Percentiles rank a stretch among this genome's conserved stretches.
These are phyloP conservation scores for Papilio dardanus DNA, from an alignment of 1,140 invertebrate genomes.

Conservation along the genomic window DNA sequence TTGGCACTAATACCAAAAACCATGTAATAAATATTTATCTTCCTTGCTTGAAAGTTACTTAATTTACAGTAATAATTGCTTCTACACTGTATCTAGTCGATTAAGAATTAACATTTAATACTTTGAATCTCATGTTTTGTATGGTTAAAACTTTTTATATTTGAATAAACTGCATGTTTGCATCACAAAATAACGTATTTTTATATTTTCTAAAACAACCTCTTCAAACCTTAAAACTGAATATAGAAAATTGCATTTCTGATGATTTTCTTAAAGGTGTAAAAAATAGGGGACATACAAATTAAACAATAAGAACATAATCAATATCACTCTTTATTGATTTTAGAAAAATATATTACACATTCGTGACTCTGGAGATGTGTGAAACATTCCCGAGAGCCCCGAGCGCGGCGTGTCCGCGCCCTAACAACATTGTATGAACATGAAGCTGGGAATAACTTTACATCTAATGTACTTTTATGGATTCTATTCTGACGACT, in stretches of 20 bases:
- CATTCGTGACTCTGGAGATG: constrained; percentile 74
- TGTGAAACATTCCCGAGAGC: constrained; percentile 68
- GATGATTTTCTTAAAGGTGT: neutral
- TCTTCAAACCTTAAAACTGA: no score
- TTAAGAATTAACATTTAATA: constrained; percentile 19
- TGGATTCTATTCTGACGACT: constrained; percentile 48
- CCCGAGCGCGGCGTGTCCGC: constrained; percentile 26
- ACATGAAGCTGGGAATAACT: constrained; percentile 70
- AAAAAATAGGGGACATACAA: neutral
- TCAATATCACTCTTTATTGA: constrained; percentile 81
- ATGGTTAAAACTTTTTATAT: constrained; percentile 45
- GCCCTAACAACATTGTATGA: constrained; percentile 42
- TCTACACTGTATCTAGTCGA: constrained; percentile 33
- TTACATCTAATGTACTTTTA: constrained; percentile 63
- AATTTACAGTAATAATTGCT: neutral
- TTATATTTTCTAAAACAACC: no score
- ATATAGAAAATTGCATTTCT: no score
- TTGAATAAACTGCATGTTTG: constrained; percentile 37
- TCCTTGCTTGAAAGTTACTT: neutral
- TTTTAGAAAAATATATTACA: constrained; percentile 82
- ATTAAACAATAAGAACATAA: constrained; percentile 44
- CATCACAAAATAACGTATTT: neutral
- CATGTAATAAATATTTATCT: neutral
- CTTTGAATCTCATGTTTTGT: constrained; percentile 50
- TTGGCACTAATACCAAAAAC: neutral